Percentiles rank a stretch among this genome's conserved stretches.
Conservation (phyloP, 2,888 invertebrate species). For the Ferdinandea cuprea region DNA sequence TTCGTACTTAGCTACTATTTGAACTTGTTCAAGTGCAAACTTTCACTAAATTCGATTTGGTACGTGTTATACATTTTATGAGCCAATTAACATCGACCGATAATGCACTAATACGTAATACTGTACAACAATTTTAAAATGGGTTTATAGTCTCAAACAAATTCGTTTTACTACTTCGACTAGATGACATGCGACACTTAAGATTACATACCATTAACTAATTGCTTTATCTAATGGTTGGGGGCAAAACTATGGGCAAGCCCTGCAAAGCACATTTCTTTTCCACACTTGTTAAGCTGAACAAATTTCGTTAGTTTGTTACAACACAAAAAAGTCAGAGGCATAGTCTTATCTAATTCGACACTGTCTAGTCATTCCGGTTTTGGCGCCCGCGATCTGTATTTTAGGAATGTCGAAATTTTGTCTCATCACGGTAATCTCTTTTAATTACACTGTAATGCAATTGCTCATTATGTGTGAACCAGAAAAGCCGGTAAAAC, state of each 20-base stretch:
- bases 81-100: too few relatives aligned
- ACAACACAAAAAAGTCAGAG: background rate
- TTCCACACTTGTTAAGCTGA: background rate
- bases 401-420: background rate
- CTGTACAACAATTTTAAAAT: too few relatives aligned
- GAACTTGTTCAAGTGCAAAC: too few relatives aligned
- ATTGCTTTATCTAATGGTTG: background rate
- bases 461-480: constrained; percentile 30
- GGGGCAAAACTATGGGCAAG: background rate
- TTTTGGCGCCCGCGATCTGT: background rate
- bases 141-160: too few relatives aligned
- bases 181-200: too few relatives aligned
- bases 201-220: too few relatives aligned
- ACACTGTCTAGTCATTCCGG: constrained; percentile 2
- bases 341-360: background rate
- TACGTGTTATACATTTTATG: too few relatives aligned
- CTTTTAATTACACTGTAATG: constrained; percentile 23
- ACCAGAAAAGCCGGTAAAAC: constrained; percentile 23
- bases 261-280: background rate
- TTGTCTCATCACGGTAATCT: constrained; percentile 8
- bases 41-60: too few relatives aligned
- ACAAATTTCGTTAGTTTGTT: background rate
- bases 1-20: too few relatives aligned
- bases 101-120: too few relatives aligned
- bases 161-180: too few relatives aligned